Evolutionary conservation across 1,140 invertebrate species (phyloP).

Genomic region (Rhagoletis pomonella): DNA sequence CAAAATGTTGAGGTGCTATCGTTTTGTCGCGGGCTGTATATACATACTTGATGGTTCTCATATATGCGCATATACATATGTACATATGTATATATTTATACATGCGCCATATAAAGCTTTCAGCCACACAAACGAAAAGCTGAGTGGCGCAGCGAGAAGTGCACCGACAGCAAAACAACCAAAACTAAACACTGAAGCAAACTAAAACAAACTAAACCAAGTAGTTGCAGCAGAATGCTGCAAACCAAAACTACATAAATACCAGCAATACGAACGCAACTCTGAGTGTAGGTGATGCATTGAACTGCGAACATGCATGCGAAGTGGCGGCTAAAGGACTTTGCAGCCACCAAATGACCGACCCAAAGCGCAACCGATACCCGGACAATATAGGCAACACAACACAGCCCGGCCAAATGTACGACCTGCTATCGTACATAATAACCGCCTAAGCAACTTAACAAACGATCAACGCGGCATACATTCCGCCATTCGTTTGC

Average conservation of each 20-base stretch:
- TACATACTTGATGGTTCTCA: too few species aligned
- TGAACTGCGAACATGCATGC: not conserved
- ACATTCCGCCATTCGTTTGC: not conserved
- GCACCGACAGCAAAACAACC: not conserved
- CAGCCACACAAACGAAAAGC: not conserved
- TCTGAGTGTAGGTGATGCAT: not conserved
- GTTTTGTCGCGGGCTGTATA: not conserved
- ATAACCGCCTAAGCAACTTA: conserved; percentile 13
- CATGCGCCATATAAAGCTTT: too few species aligned
- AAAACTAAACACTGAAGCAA: conserved; percentile 1
- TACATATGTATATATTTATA: too few species aligned
- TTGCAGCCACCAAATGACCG: conserved; percentile 15
- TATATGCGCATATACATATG: not conserved
- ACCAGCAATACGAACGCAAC: too few species aligned
- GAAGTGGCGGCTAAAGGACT: not conserved
- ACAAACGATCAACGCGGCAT: not conserved
- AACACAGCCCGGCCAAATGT: not conserved
- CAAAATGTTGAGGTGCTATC: too few species aligned
- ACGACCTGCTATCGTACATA: not conserved
- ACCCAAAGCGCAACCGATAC: not conserved
- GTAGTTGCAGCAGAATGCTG: not conserved
- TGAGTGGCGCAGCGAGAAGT: not conserved
- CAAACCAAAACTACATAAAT: too few species aligned
- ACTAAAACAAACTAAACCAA: conserved; percentile 23
- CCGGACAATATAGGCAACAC: not conserved